These are phyloP conservation scores for Hirtodrosophila cameraria DNA, from an alignment of 2,888 invertebrate species.

Conservation along the genomic window DNA sequence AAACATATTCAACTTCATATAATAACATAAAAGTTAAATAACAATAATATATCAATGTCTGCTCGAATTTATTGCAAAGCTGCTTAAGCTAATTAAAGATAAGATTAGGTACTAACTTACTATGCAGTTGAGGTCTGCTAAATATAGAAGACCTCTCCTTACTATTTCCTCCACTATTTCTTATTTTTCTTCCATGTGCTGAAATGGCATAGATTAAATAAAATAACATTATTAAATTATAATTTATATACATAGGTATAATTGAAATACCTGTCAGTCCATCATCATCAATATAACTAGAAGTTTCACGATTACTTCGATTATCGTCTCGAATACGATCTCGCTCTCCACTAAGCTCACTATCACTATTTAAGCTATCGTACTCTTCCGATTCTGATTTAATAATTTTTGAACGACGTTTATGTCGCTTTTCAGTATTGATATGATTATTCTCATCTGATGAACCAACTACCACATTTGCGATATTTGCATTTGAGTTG, in stretches of 20 bases:
- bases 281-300: slow-evolving; percentile 85
- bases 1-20: too few relatives aligned
- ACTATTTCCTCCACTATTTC: slow-evolving; percentile 75
- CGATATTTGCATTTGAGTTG: slow-evolving; percentile 57
- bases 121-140: slow-evolving; percentile 85
- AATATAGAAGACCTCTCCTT: slow-evolving; percentile 85
- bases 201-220: background rate
- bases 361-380: slow-evolving; percentile 86
- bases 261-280: slow-evolving; percentile 65
- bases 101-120: slow-evolving; percentile 86
- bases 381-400: slow-evolving; percentile 86
- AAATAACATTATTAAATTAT: background rate
- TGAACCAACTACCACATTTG: slow-evolving; percentile 45
- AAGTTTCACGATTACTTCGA: slow-evolving; percentile 84
- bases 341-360: slow-evolving; percentile 84
- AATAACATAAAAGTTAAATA: too few relatives aligned
- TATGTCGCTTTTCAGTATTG: slow-evolving; percentile 82
- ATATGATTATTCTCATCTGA: slow-evolving; percentile 65
- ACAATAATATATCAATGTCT: too few relatives aligned
- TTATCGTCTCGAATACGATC: slow-evolving; percentile 84
- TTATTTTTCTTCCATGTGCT: slow-evolving; percentile 83
- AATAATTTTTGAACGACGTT: slow-evolving; percentile 85
- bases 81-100: background rate
- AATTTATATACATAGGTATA: too few relatives aligned
- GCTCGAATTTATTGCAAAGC: too few relatives aligned